Evolutionary conservation across 2,797 vertebrate species (phyloP).

Genomic region (Paedocypris micromegethes): DNA sequence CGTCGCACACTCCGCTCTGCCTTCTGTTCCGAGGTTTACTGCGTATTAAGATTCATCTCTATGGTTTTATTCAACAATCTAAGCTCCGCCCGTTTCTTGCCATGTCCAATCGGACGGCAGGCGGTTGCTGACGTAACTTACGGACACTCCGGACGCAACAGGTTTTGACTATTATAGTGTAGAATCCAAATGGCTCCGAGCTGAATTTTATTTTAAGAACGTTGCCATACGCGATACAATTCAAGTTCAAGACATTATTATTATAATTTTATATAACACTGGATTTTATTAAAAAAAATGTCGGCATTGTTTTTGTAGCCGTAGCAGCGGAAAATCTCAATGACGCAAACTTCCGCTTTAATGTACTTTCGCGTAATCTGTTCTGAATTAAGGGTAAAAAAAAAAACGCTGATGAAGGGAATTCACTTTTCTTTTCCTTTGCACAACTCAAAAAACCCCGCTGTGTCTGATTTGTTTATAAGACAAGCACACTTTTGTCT

Average conservation of each 20-base stretch:
- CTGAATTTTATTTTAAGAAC: no score
- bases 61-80: conserved; percentile 32
- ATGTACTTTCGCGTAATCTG: not conserved
- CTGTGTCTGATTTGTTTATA: no score
- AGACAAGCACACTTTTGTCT: no score
- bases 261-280: no score
- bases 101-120: not conserved
- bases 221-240: no score
- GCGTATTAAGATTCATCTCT: not conserved
- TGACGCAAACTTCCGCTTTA: conserved; percentile 5
- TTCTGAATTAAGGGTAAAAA: not conserved
- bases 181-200: not conserved
- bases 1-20: not conserved
- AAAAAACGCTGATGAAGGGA: not conserved
- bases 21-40: not conserved
- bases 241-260: no score
- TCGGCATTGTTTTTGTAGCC: no score
- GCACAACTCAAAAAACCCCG: no score
- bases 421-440: no score
- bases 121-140: conserved; percentile 3
- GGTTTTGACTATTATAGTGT: not conserved
- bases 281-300: no score
- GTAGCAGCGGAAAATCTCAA: conserved; percentile 1
- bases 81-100: not conserved
- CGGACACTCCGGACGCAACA: conserved; percentile 18